phyloP scores from a whole-genome alignment of 2,888 invertebrate genomes.

The Tholera decimalis region DNA sequence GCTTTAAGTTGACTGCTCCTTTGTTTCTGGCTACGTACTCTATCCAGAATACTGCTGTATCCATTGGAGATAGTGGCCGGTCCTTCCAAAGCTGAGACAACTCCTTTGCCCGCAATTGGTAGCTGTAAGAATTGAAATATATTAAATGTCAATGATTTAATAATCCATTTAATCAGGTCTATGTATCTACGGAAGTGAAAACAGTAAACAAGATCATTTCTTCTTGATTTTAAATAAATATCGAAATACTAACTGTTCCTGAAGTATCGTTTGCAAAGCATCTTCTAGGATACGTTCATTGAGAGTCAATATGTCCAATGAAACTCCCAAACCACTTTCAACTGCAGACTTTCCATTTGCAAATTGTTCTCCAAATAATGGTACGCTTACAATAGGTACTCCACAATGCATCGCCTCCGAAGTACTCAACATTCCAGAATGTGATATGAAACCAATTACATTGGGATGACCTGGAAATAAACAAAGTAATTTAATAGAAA shows the following conservation, averaged over 20 bases:
- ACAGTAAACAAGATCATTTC: too few species aligned
- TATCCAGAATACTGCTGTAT: slow-evolving; percentile 93
- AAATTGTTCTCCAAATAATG: slow-evolving; percentile 90
- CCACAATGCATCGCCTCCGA: slow-evolving; percentile 85
- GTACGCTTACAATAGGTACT: slow-evolving; percentile 84
- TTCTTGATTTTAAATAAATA: background rate
- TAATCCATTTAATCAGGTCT: background rate
- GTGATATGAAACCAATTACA: slow-evolving; percentile 87
- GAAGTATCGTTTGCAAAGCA: slow-evolving; percentile 58
- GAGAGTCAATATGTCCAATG: slow-evolving; percentile 29
- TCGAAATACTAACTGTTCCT: slow-evolving; percentile 51
- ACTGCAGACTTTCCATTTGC: slow-evolving; percentile 84
- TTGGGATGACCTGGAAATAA: slow-evolving; percentile 85
- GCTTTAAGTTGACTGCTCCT: slow-evolving; percentile 76
- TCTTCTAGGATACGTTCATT: slow-evolving; percentile 44
- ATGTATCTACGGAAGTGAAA: too few species aligned
- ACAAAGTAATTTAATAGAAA: background rate
- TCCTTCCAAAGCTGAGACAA: slow-evolving; percentile 72
- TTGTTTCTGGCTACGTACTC: slow-evolving; percentile 92
- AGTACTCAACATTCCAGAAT: slow-evolving; percentile 89
- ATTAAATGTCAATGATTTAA: background rate
- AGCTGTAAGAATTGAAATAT: slow-evolving; percentile 44
- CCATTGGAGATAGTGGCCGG: slow-evolving; percentile 87
- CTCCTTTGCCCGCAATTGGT: slow-evolving; percentile 61
- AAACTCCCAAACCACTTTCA: slow-evolving; percentile 83